Conservation (phyloP, 2,113 vertebrate species). For the Gadus chalcogrammus region DNA sequence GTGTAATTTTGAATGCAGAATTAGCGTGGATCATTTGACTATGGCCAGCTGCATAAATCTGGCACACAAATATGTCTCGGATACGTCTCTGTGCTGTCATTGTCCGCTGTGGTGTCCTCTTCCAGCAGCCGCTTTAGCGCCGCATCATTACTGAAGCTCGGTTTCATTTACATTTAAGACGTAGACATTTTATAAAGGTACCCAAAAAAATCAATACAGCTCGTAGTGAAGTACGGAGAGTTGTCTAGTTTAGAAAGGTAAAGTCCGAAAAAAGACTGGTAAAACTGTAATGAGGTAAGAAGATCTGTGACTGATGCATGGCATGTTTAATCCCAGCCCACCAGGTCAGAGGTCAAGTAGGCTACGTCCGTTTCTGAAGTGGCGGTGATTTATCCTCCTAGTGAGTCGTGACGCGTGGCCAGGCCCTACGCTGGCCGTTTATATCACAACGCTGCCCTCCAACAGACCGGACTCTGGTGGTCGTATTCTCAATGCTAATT, state of each 20-base stretch:
- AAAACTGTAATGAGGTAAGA: constrained; percentile 21
- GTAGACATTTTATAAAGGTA: no score
- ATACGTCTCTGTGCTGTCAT: neutral
- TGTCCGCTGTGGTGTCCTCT: neutral
- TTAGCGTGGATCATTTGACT: constrained; percentile 8
- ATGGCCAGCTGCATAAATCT: neutral
- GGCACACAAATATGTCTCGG: neutral
- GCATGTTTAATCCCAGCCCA: constrained; percentile 9
- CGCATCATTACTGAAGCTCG: no score
- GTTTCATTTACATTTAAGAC: no score
- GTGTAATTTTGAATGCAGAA: constrained; percentile 19
- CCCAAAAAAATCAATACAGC: no score
- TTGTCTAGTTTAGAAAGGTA: neutral
- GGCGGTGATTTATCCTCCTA: neutral
- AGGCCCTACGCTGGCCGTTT: neutral
- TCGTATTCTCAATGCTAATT: no score
- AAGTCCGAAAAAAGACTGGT: neutral
- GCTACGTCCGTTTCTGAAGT: neutral
- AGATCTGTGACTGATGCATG: neutral
- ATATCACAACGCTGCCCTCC: neutral
- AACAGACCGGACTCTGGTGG: no score
- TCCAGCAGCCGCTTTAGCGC: no score
- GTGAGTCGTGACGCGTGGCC: neutral
- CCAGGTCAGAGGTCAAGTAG: constrained; percentile 2
- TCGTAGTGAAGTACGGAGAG: no score